These are phyloP conservation scores for Mobula birostris DNA, from an alignment of 2,113 vertebrate species.

Conservation along the genomic window DNA sequence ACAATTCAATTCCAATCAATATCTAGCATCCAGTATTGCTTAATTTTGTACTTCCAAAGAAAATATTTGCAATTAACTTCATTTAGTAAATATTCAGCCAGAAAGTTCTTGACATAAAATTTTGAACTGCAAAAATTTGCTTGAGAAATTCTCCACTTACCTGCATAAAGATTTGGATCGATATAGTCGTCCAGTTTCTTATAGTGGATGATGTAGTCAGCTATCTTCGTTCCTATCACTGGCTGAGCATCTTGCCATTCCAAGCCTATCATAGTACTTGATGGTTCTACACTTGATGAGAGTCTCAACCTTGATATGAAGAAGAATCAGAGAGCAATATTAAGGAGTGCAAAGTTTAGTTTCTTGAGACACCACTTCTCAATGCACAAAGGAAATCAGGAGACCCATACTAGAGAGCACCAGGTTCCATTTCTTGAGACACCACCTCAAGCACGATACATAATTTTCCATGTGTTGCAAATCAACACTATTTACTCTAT, in stretches of 20 bases:
- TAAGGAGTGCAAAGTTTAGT: not conserved
- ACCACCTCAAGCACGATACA: not conserved
- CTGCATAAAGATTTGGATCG: conserved; percentile 90
- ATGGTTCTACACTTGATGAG: conserved; percentile 81
- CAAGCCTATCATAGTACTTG: conserved; percentile 88
- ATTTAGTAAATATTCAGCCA: not conserved
- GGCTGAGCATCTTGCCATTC: conserved; percentile 93
- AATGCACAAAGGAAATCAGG: no score
- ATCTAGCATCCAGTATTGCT: not conserved
- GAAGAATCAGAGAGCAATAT: not conserved
- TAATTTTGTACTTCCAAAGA: not conserved
- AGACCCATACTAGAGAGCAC: no score
- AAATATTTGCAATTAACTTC: not conserved
- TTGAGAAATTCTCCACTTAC: conserved; percentile 50
- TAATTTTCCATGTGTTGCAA: not conserved
- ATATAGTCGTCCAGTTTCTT: conserved; percentile 92
- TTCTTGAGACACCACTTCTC: not conserved
- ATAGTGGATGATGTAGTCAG: conserved; percentile 91
- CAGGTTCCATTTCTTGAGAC: no score
- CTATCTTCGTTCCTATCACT: conserved; percentile 85
- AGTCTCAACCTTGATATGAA: conserved; percentile 66
- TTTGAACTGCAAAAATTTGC: not conserved
- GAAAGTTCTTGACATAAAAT: not conserved
- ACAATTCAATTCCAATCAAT: not conserved
- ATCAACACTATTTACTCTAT: not conserved